Evolutionary conservation across 2,888 invertebrate genomes (phyloP), one percentile per base, ranked within the genome.

Genomic region (Acrobasis suavella): DNA sequence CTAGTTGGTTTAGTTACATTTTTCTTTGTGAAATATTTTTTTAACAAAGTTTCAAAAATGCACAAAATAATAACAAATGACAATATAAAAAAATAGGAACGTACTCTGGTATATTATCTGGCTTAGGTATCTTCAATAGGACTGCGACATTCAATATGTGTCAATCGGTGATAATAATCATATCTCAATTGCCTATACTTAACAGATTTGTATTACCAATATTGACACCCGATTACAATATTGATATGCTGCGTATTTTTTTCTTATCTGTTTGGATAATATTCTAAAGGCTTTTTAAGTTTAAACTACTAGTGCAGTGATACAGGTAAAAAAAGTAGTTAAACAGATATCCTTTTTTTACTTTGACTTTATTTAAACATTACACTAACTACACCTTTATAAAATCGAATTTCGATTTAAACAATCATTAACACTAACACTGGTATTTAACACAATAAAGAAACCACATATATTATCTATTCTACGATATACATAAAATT

Each of bases 381-480:
- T 42, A 39, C 38, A 56, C 56, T 56, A 56, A 56, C 42, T 42
- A 56, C 42, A 42, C 42, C n/a, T 46, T 56, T 56, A 52, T 16
- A 12, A 39, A 56, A 42, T 56, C 42, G 7, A 42, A 56, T 17
- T 56, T 46, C 22, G n/a, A 56, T 56, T 56, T 46, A 46, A 14
- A 56, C 56, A 55, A 55, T 54, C 37, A 16, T 39, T 55, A 16
- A 17, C 56, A 56, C 56, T 22, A 16, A 55, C 55, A 16, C 38
- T 56, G 15, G 52, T 52, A 52, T 32, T 17, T 16, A 65, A 42
- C 17, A 46, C 56, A 56, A 56, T 56, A 14, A 56, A 42, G 38
- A 56, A 6, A 22, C 56, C 56, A 38, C 56, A 15, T 2, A 22
- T 55, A 63, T 58, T 60, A 58, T 65, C 62, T 67, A 67, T 65